These are phyloP conservation scores for Erpobdella octoculata DNA, from an alignment of 2,888 invertebrate genomes.

Conservation along the genomic window DNA sequence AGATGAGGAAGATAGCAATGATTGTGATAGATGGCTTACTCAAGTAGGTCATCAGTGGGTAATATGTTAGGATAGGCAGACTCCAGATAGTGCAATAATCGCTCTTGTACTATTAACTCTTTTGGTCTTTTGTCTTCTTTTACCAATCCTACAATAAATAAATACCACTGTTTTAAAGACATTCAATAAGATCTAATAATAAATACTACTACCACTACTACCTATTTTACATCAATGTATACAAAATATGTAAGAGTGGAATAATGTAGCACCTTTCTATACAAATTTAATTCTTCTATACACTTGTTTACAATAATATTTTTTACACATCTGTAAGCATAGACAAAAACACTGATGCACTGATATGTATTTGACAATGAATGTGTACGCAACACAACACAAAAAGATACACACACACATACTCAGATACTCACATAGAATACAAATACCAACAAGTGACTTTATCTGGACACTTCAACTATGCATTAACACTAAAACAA, in stretches of 20 bases:
- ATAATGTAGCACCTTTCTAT: not conserved
- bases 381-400: not conserved
- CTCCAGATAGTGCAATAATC: conserved; percentile 87
- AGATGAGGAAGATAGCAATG: not conserved
- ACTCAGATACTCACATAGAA: no score
- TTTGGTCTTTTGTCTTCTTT: conserved; percentile 44
- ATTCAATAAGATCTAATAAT: no score
- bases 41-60: conserved; percentile 77
- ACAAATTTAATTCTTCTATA: not conserved
- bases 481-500: no score
- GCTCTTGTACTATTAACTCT: conserved; percentile 68
- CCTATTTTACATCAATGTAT: no score
- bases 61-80: conserved; percentile 96
- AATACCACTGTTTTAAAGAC: no score
- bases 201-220: no score
- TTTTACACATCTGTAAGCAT: not conserved
- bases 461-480: no score
- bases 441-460: no score
- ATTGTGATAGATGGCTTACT: conserved; percentile 45
- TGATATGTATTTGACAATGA: not conserved
- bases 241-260: no score
- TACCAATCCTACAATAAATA: conserved; percentile 16
- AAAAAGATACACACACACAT: no score
- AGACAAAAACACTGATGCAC: not conserved
- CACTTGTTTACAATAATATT: not conserved